A percentile compares a stretch with the other conserved stretches of the same genome.
Conservation (phyloP, 2,113 vertebrate species). For the Sisor rabdophorus region DNA sequence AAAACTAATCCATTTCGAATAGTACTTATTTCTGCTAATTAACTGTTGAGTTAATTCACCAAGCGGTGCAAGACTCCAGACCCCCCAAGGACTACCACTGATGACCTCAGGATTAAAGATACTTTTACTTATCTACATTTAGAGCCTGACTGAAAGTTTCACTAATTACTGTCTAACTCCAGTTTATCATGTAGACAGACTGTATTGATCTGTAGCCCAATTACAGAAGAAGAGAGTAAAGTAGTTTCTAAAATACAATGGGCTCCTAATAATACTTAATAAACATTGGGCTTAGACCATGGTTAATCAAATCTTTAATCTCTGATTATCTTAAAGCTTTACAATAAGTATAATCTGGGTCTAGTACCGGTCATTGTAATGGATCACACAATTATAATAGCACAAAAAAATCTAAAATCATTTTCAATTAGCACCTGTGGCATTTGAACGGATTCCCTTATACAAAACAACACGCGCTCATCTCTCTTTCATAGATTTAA, state of each 20-base stretch:
- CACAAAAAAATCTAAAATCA: no score
- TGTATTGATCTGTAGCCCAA: background rate
- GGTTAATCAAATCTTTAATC: background rate
- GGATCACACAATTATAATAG: no score
- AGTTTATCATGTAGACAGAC: background rate
- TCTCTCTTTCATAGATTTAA: no score
- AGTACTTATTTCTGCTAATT: slow-evolving; percentile 12
- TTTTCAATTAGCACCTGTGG: no score
- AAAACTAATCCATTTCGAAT: slow-evolving; percentile 10
- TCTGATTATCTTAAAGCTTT: background rate
- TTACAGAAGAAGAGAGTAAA: background rate
- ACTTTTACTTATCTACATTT: slow-evolving; percentile 1
- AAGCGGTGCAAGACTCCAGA: background rate
- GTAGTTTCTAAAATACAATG: background rate
- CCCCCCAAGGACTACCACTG: background rate
- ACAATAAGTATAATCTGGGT: background rate
- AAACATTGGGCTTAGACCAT: background rate
- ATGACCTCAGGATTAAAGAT: slow-evolving; percentile 13
- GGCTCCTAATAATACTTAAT: background rate
- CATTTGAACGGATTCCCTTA: no score
- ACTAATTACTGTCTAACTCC: background rate
- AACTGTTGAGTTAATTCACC: slow-evolving; percentile 18
- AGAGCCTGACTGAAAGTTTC: slow-evolving; percentile 1
- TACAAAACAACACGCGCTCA: no score
- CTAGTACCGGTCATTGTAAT: no score